Percentiles rank a stretch among this genome's conserved stretches.
These are phyloP conservation scores for Sandelia bainsii DNA, from an alignment of 2,797 vertebrate genomes.

Conservation along the genomic window DNA sequence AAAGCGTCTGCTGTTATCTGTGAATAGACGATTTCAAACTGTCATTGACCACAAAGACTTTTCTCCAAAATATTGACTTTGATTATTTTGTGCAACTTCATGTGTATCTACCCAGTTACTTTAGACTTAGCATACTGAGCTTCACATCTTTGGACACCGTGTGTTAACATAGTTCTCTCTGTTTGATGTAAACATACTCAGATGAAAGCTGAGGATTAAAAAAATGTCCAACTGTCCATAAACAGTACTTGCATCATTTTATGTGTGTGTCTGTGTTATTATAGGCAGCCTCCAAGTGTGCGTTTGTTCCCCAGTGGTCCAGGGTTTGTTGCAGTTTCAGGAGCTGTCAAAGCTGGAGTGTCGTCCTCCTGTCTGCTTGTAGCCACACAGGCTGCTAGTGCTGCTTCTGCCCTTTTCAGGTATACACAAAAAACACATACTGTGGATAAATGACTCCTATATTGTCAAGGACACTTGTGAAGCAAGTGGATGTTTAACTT, in stretches of 20 bases:
- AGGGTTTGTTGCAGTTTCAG: constrained; percentile 84
- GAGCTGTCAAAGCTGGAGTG: constrained; percentile 84
- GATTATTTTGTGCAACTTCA: too few relatives aligned
- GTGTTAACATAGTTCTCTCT: too few relatives aligned
- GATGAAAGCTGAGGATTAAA: background rate
- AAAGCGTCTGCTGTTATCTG: too few relatives aligned
- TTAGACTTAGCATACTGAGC: too few relatives aligned
- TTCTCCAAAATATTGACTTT: too few relatives aligned
- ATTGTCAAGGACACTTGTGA: constrained; percentile 15
- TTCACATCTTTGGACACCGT: too few relatives aligned
- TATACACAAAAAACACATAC: constrained; percentile 63
- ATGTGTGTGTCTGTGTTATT: constrained; percentile 56
- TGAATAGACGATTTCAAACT: too few relatives aligned
- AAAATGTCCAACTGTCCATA: too few relatives aligned
- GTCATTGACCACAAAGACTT: too few relatives aligned
- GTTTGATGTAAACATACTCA: background rate
- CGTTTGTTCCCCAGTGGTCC: constrained; percentile 88
- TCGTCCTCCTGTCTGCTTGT: constrained; percentile 88
- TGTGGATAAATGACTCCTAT: constrained; percentile 16
- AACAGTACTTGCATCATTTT: background rate
- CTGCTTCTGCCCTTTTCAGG: constrained; percentile 90
- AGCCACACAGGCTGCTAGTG: constrained; percentile 84
- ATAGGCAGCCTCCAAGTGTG: constrained; percentile 87
- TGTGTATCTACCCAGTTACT: too few relatives aligned
- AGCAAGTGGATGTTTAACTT: background rate